Evolutionary conservation across 2,113 vertebrate genomes (phyloP).

Genomic region (Paratilapia polleni): DNA sequence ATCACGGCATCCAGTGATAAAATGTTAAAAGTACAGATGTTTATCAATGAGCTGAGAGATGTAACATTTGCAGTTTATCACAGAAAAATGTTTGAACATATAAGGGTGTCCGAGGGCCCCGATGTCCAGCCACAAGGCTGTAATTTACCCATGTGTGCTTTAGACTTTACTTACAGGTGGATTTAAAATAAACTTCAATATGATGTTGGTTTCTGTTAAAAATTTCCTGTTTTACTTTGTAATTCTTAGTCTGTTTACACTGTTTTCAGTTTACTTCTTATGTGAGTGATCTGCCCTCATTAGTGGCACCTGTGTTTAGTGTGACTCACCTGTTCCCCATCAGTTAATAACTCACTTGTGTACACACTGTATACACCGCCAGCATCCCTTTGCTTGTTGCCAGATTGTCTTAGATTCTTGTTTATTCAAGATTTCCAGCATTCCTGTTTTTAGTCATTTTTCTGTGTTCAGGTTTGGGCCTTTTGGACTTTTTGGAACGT

Average conservation of each 20-base stretch:
- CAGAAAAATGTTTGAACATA: neutral
- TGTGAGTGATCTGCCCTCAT: no score
- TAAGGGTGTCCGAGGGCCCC: neutral
- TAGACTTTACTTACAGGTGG: neutral
- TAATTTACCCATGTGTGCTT: neutral
- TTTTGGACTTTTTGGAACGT: neutral
- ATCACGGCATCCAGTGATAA: neutral
- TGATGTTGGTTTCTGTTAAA: neutral
- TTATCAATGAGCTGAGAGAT: neutral
- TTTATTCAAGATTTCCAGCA: neutral
- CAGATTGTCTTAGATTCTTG: no score
- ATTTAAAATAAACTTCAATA: neutral
- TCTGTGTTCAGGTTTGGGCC: neutral
- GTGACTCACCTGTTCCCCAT: no score
- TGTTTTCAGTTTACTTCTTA: neutral
- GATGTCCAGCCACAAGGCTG: fast-evolving
- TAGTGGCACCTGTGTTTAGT: no score
- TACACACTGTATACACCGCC: no score
- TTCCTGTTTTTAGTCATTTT: neutral
- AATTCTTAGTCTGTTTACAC: neutral
- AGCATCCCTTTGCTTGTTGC: no score
- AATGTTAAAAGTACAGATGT: neutral
- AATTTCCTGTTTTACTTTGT: neutral
- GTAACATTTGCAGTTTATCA: neutral
- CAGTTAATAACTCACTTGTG: no score